Percentiles rank a stretch among this genome's conserved stretches.
Evolutionary conservation across 2,888 invertebrate species (phyloP).

Genomic region (Pterostichus madidus): DNA sequence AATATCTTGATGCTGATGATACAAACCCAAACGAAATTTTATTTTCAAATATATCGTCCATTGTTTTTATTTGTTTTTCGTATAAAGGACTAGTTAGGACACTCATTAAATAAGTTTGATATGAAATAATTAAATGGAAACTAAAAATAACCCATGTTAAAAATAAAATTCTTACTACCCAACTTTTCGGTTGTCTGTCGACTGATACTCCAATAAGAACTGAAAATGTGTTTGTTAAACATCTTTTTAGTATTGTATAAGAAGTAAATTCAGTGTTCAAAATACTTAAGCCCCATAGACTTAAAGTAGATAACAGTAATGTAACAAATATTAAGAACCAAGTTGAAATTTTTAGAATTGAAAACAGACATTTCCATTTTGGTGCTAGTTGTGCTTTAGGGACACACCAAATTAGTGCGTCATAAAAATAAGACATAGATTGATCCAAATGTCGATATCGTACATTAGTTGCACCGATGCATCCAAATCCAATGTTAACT

Average conservation of each 20-base stretch:
- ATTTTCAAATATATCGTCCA: constrained; percentile 70
- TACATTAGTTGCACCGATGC: constrained; percentile 72
- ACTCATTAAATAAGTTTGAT: constrained; percentile 71
- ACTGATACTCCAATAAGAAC: constrained; percentile 70
- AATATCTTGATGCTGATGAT: constrained; percentile 69
- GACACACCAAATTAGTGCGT: constrained; percentile 74
- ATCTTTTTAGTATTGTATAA: constrained; percentile 66
- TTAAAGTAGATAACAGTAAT: constrained; percentile 53
- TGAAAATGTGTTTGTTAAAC: constrained; percentile 69
- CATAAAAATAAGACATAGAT: constrained; percentile 72
- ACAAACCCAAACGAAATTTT: constrained; percentile 71
- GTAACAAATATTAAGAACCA: constrained; percentile 52
- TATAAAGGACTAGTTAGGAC: constrained; percentile 71
- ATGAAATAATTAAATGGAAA: constrained; percentile 70
- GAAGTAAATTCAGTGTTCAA: constrained; percentile 57
- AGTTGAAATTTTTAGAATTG: constrained; percentile 49
- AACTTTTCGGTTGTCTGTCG: constrained; percentile 69
- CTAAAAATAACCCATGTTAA: constrained; percentile 70
- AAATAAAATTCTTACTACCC: constrained; percentile 69
- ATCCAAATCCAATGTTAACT: constrained; percentile 73
- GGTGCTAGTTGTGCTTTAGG: constrained; percentile 72
- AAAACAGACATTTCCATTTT: constrained; percentile 69
- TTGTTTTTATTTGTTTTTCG: constrained; percentile 70
- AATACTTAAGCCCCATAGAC: constrained; percentile 64
- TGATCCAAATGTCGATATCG: constrained; percentile 72